Conservation (phyloP, 2,888 invertebrate genomes). For the Diaphora mendica region DNA sequence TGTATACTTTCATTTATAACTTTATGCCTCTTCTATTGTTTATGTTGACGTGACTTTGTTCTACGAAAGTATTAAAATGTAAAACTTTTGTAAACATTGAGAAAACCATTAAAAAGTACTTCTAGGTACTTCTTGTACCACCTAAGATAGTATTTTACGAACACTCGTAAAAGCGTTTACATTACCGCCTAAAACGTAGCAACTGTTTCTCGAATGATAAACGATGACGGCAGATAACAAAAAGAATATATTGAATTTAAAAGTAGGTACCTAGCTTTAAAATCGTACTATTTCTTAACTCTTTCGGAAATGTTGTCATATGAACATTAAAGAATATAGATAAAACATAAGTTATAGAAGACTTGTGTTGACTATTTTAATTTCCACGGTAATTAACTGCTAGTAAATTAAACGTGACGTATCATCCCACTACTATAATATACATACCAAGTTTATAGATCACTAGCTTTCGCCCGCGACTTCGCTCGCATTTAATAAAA, state of each 20-base stretch:
- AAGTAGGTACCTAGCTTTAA: conserved; percentile 41
- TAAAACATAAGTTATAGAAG: background rate
- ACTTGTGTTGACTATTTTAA: background rate
- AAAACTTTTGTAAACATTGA: conserved; percentile 17
- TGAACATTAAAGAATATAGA: background rate
- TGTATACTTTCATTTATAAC: conserved; percentile 36
- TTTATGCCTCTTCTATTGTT: conserved; percentile 31
- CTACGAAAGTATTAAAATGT: conserved; percentile 19
- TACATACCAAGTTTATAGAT: background rate
- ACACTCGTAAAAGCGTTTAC: conserved; percentile 57
- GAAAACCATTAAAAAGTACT: conserved; percentile 23
- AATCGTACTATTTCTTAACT: conserved; percentile 10
- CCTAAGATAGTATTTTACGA: conserved; percentile 31
- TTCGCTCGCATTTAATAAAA: too few relatives aligned
- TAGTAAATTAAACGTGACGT: background rate
- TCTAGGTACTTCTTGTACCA: conserved; percentile 18
- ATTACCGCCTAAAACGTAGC: conserved; percentile 49
- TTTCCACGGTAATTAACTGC: background rate
- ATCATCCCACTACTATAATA: background rate
- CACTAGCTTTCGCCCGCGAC: too few relatives aligned
- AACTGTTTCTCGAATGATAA: conserved; percentile 55
- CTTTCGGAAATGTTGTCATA: background rate
- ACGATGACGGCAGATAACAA: conserved; percentile 45
- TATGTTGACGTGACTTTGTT: conserved; percentile 27
- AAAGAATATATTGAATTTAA: conserved; percentile 49